Conservation (phyloP, 2,113 vertebrate species). For the Benitochromis conjunctus region DNA sequence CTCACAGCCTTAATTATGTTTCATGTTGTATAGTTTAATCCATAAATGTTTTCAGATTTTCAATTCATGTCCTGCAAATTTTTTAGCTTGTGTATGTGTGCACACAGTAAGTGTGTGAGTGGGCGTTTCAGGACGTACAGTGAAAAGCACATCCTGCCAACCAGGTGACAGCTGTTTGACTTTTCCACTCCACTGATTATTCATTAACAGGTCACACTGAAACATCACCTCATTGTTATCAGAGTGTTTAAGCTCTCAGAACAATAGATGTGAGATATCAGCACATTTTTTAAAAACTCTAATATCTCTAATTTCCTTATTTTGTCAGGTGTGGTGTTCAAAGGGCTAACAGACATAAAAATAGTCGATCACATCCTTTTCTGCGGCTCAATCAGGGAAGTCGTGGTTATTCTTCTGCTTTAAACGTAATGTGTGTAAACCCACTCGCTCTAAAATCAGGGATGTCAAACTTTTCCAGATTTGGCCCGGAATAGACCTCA, state of each 20-base stretch:
- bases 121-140: slow-evolving; percentile 19
- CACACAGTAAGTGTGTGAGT: not conserved
- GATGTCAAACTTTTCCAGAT: not conserved
- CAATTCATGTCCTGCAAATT: not conserved
- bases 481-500: not conserved
- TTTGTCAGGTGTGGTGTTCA: slow-evolving; percentile 24
- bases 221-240: slow-evolving; percentile 18
- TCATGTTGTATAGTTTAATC: not conserved
- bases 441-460: not conserved
- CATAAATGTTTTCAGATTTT: not conserved
- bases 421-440: not conserved
- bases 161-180: slow-evolving; percentile 37
- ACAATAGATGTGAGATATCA: slow-evolving; percentile 24
- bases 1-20: not conserved
- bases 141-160: slow-evolving; percentile 31
- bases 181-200: not conserved
- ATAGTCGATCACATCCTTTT: not conserved
- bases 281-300: not conserved
- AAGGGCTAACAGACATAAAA: not conserved
- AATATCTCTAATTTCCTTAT: slow-evolving; percentile 30
- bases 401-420: not conserved
- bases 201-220: slow-evolving; percentile 20
- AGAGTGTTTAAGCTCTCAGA: not conserved
- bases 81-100: not conserved
- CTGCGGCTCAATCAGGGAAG: not conserved